Evolutionary conservation across 2,113 vertebrate genomes (phyloP).

Genomic region (Pygoscelis antarcticus): DNA sequence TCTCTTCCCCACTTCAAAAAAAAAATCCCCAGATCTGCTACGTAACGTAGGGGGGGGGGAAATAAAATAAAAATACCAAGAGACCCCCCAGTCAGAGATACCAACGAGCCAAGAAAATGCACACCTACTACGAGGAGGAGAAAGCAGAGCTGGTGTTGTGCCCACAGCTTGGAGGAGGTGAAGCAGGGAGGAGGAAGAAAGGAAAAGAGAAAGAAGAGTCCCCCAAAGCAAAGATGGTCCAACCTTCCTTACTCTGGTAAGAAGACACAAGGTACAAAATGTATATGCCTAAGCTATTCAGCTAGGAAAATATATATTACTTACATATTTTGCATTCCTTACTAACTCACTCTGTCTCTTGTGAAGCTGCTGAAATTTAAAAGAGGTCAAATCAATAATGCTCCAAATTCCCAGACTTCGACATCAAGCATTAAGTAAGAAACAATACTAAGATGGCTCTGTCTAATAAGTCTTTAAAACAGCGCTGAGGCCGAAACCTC

Average conservation of each 20-base stretch:
- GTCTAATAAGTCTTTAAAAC: background rate
- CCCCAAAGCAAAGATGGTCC: conserved; percentile 71
- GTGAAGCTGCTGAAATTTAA: conserved; percentile 73
- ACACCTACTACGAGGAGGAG: conserved; percentile 69
- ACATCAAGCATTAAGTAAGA: conserved; percentile 31
- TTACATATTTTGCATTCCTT: conserved; percentile 63
- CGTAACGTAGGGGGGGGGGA: background rate
- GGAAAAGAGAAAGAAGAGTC: conserved; percentile 56
- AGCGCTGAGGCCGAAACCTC: background rate
- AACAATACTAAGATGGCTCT: background rate
- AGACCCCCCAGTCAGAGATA: conserved; percentile 60
- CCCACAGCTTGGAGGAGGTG: conserved; percentile 65
- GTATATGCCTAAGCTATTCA: conserved; percentile 57
- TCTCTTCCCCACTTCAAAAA: background rate
- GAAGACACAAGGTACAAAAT: conserved; percentile 52
- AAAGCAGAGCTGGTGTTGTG: conserved; percentile 64
- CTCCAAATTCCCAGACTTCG: conserved; percentile 36
- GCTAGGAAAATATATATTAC: conserved; percentile 62
- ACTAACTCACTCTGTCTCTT: conserved; percentile 73
- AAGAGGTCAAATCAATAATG: conserved; percentile 70
- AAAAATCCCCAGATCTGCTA: background rate
- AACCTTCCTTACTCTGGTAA: conserved; percentile 64
- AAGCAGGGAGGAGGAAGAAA: conserved; percentile 15
- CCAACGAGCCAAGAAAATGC: conserved; percentile 77
- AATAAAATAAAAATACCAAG: background rate